phyloP scores from a whole-genome alignment of 1,140 invertebrate genomes.

The Hestina assimilis region DNA sequence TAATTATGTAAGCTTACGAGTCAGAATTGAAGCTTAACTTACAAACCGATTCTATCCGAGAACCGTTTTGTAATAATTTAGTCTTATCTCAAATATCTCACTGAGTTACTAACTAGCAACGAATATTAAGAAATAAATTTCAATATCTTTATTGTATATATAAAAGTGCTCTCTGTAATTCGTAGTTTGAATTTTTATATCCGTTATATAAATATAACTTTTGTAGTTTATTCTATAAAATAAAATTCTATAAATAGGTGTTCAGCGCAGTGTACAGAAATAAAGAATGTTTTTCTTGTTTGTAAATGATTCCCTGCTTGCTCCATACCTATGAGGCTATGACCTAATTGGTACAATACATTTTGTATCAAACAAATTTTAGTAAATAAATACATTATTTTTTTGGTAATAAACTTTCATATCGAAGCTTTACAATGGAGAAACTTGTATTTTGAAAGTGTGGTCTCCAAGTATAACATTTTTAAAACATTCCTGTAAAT shows the following conservation, averaged over 20 bases:
- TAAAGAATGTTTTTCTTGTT: too few species aligned
- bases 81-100: background rate
- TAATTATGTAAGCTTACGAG: background rate
- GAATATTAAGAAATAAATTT: background rate
- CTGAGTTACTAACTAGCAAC: conserved; percentile 1
- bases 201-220: too few species aligned
- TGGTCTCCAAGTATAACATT: background rate
- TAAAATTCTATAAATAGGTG: too few species aligned
- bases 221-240: too few species aligned
- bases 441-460: background rate
- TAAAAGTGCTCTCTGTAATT: background rate
- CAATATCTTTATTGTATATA: background rate
- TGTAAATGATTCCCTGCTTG: too few species aligned
- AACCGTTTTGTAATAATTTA: background rate
- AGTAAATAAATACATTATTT: background rate
- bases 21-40: background rate
- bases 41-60: background rate
- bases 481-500: conserved; percentile 10
- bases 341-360: background rate
- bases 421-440: background rate
- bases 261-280: too few species aligned
- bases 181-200: too few species aligned
- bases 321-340: too few species aligned
- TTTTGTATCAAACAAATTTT: background rate
- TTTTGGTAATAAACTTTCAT: background rate